Evolutionary conservation across 2,113 vertebrate genomes (phyloP), one percentile per base, ranked within the genome.

Genomic region (Nibea coibor): DNA sequence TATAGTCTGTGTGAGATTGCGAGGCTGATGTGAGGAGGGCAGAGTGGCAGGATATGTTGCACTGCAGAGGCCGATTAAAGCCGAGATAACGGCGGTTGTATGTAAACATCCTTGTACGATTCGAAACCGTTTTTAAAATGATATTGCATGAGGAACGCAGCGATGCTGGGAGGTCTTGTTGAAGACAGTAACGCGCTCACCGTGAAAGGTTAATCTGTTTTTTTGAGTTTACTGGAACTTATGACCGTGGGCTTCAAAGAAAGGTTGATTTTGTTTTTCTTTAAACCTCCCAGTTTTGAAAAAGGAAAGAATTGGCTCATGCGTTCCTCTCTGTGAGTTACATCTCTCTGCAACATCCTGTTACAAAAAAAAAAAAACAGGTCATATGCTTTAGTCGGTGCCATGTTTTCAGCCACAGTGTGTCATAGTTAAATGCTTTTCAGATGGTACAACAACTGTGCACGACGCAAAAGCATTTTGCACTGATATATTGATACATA

Each of bases 261-360:
- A n/a, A 43, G 39, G n/a, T 66, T 26, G 19, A 43, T 73, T 61
- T 31, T 2, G n/a, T 39, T 20, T 76, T 70, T 70, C 53, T 57
- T 39, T 64, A 15, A n/a, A 68, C 72, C 54, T 78, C 2, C 47
- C 24, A 58, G 10, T 88, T 82, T 75, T 81, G 57, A 82, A 85
- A 87, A 92, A 85, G 81, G 87, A 87, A 81, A 91, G 69, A 88
- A 89, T 77, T 89, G 80, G 80, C 75, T 89, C 88, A 88, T 80
- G 72, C 68, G 78, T 87, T 90, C 81, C 67, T 86, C 67, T 64
- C 65, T 78, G 53, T 48, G 63, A 63, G 79, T 76, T 78, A 57
- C 83, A 88, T 90, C 82, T 83, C 84, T 83, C 74, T 80, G 89
- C 90, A 92, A 92, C 89, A 93, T 93, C 91, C 91, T 93, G 92